Conservation (phyloP, 2,797 vertebrate genomes). For the Schizothorax lantsangensis region DNA sequence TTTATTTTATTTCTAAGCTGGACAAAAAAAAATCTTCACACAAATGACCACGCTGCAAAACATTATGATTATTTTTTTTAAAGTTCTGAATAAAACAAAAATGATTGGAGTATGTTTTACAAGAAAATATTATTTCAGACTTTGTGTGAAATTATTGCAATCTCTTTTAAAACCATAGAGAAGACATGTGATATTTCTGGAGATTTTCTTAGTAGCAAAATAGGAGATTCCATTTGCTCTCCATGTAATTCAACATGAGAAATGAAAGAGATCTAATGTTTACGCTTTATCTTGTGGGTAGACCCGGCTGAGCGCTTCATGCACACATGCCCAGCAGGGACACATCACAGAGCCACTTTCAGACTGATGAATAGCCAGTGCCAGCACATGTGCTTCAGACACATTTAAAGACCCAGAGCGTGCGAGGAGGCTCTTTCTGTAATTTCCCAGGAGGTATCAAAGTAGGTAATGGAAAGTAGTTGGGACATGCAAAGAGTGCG, state of each 20-base stretch:
- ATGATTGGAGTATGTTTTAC: too few species aligned
- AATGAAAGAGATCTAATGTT: background rate
- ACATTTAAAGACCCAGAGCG: slow-evolving; percentile 12
- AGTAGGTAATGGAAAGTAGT: slow-evolving; percentile 40
- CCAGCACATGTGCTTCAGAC: background rate
- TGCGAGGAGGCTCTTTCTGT: slow-evolving; percentile 15
- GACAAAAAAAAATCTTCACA: background rate
- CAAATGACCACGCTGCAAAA: background rate
- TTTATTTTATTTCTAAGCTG: background rate
- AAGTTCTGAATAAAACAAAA: background rate
- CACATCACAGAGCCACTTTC: slow-evolving; percentile 34
- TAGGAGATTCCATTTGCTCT: background rate
- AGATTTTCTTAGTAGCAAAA: background rate
- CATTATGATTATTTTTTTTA: too few species aligned
- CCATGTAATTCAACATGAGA: background rate
- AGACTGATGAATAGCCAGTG: slow-evolving; percentile 36
- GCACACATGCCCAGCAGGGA: slow-evolving; percentile 33
- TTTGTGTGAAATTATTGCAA: background rate
- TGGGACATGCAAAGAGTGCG: slow-evolving; percentile 1
- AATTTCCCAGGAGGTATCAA: slow-evolving; percentile 40
- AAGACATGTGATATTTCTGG: background rate
- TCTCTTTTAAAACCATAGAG: background rate
- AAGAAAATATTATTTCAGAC: background rate
- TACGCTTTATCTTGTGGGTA: background rate
- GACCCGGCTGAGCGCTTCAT: background rate